Evolutionary conservation across 1,140 invertebrate genomes (phyloP).

Genomic region (Neodiprion pinetum): DNA sequence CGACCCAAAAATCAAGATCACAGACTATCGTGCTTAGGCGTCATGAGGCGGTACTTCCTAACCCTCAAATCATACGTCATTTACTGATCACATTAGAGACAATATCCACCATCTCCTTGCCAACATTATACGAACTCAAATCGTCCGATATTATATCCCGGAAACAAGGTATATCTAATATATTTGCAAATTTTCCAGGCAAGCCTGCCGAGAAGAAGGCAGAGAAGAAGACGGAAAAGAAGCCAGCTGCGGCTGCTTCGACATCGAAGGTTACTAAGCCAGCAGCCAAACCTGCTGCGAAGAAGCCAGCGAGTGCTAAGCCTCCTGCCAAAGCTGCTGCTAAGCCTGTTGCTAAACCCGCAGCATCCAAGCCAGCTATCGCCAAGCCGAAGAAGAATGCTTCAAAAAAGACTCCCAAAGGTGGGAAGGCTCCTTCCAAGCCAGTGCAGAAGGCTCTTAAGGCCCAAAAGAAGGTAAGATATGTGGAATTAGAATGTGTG

Average conservation of each 20-base stretch:
- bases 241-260: slow-evolving; percentile 52
- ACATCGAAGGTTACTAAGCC: slow-evolving; percentile 49
- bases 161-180: background rate
- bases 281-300: slow-evolving; percentile 45
- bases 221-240: slow-evolving; percentile 64
- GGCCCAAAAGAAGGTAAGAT: slow-evolving; percentile 79
- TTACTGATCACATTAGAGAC: too few species aligned
- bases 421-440: slow-evolving; percentile 58
- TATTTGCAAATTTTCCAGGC: slow-evolving; percentile 39
- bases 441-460: slow-evolving; percentile 71
- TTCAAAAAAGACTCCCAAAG: slow-evolving; percentile 65
- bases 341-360: slow-evolving; percentile 56
- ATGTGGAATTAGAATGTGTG: background rate
- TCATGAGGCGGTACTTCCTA: background rate
- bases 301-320: slow-evolving; percentile 47
- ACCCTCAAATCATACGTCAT: background rate
- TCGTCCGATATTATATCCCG: too few species aligned
- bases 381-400: slow-evolving; percentile 71
- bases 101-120: too few species aligned
- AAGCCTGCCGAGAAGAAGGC: slow-evolving; percentile 72
- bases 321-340: slow-evolving; percentile 56
- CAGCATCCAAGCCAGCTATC: slow-evolving; percentile 53
- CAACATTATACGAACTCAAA: too few species aligned
- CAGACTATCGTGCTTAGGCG: too few species aligned
- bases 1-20: too few species aligned